Evolutionary conservation across 2,113 vertebrate species (phyloP).

Genomic region (Phylloscopus whistleri): DNA sequence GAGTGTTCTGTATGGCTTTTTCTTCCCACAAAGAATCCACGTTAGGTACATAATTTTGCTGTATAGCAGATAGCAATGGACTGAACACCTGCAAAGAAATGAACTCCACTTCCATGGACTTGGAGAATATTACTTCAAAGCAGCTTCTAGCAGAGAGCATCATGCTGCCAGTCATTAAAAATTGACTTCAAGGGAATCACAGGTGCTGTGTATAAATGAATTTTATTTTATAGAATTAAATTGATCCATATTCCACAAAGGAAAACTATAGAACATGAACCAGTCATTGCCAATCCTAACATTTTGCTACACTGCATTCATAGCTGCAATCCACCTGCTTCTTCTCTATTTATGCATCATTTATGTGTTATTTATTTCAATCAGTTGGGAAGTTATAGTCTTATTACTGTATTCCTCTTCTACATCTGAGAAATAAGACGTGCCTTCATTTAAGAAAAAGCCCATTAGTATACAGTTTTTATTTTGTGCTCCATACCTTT

Average conservation of each 20-base stretch:
- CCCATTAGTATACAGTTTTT: slow-evolving; percentile 1
- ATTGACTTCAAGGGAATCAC: neutral
- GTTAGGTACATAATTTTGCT: neutral
- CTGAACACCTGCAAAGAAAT: neutral
- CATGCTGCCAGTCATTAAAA: neutral
- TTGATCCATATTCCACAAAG: slow-evolving; percentile 2
- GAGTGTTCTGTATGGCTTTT: neutral
- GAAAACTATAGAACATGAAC: neutral
- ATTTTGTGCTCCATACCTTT: slow-evolving; percentile 23
- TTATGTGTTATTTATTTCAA: slow-evolving; percentile 58
- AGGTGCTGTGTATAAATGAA: neutral
- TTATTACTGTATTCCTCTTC: slow-evolving; percentile 37
- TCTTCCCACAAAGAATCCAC: rapidly evolving
- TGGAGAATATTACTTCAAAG: neutral
- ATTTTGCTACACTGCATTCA: slow-evolving; percentile 32
- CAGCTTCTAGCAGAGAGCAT: neutral
- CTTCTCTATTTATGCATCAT: slow-evolving; percentile 44
- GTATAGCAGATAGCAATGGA: neutral
- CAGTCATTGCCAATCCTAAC: slow-evolving; percentile 21
- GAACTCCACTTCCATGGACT: neutral
- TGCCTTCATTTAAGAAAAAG: slow-evolving; percentile 55
- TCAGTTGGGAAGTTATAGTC: slow-evolving; percentile 4
- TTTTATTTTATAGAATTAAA: slow-evolving; percentile 16
- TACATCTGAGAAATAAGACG: slow-evolving; percentile 1
- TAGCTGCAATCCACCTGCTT: slow-evolving; percentile 8